phyloP scores from a whole-genome alignment of 2,797 vertebrate species.

The Gobio occitaniae region DNA sequence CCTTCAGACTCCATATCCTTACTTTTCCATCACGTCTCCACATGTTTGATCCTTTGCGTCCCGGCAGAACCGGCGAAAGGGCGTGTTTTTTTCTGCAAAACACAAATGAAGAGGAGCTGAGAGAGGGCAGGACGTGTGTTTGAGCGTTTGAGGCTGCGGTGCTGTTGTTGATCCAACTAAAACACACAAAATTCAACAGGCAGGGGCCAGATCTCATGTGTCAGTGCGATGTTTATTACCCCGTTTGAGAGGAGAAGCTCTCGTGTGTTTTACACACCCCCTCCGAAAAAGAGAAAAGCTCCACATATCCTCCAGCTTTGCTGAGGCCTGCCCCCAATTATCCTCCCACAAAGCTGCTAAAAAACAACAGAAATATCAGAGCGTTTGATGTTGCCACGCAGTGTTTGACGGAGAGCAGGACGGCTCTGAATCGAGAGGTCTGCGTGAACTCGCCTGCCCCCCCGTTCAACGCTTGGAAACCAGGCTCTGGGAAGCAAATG shows the following conservation, averaged over 20 bases:
- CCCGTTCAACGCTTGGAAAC: constrained; percentile 75
- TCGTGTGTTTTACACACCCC: constrained; percentile 65
- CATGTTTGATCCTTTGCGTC: background rate
- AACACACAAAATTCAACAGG: constrained; percentile 79
- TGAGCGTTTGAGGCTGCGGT: constrained; percentile 68
- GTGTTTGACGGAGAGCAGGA: constrained; percentile 81
- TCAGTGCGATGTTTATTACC: constrained; percentile 75
- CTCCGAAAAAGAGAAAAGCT: constrained; percentile 50
- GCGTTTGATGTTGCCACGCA: constrained; percentile 81
- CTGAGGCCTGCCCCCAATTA: constrained; percentile 80
- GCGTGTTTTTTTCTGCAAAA: background rate
- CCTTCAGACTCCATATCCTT: background rate
- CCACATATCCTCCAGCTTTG: constrained; percentile 77
- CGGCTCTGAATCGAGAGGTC: constrained; percentile 75
- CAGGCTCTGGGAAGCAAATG: constrained; percentile 68
- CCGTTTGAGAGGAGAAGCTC: constrained; percentile 63
- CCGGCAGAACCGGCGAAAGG: background rate
- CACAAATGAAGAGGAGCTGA: background rate
- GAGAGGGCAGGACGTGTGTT: constrained; percentile 66
- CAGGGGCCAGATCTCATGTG: constrained; percentile 76
- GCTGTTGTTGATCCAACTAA: constrained; percentile 74
- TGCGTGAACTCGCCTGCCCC: constrained; percentile 76
- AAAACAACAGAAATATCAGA: constrained; percentile 74
- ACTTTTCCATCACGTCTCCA: background rate
- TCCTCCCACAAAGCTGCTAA: constrained; percentile 75